Evolutionary conservation across 1,140 invertebrate species (phyloP).

Genomic region (Archivesica marissinica): DNA sequence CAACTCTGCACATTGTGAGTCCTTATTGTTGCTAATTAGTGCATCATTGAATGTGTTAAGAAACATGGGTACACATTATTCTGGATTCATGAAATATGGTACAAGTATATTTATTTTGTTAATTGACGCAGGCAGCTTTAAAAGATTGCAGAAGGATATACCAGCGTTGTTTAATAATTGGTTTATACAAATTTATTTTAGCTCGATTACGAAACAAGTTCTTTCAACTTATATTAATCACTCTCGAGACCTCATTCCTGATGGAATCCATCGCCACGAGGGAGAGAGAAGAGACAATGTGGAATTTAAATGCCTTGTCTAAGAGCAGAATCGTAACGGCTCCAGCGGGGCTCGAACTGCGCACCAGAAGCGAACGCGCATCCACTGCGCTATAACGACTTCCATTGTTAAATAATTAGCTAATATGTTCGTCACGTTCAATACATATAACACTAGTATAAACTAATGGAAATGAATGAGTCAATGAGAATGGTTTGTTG

Average conservation of each 20-base stretch:
- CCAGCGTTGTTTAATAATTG: background rate
- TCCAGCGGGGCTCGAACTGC: too few relatives aligned
- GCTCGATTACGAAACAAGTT: background rate
- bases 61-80: slow-evolving; percentile 18
- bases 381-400: too few relatives aligned
- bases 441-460: too few relatives aligned
- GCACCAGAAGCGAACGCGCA: too few relatives aligned
- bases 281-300: too few relatives aligned
- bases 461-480: too few relatives aligned
- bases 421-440: too few relatives aligned
- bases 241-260: background rate
- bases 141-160: background rate
- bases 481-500: too few relatives aligned
- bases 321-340: too few relatives aligned
- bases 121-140: too few relatives aligned
- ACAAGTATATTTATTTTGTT: background rate
- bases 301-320: too few relatives aligned
- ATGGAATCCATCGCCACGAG: background rate
- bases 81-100: slow-evolving; percentile 13
- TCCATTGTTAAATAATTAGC: too few relatives aligned
- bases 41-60: background rate
- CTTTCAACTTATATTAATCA: background rate
- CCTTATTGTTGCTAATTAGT: slow-evolving; percentile 16
- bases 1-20: background rate
- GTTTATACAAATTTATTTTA: background rate